Percentiles rank a stretch among this genome's conserved stretches.
These are phyloP conservation scores for Neoitamus cyanurus DNA, from an alignment of 2,888 invertebrate genomes.

Conservation along the genomic window DNA sequence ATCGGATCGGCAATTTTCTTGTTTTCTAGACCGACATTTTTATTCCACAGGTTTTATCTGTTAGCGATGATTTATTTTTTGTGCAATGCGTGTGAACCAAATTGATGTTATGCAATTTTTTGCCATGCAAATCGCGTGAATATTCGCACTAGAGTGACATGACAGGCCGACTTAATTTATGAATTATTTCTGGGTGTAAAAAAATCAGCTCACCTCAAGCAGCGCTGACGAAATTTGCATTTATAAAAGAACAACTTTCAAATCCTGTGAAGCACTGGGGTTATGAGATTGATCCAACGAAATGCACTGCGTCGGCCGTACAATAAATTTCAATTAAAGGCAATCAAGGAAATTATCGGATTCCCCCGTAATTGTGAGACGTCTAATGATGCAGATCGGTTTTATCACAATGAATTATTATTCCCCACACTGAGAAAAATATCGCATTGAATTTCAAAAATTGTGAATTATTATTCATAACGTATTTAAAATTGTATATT, in stretches of 20 bases:
- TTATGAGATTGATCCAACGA: neutral
- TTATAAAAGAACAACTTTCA: neutral
- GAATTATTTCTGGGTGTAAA: neutral
- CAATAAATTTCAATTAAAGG: neutral
- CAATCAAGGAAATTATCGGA: too few species aligned
- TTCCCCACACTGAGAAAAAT: too few species aligned
- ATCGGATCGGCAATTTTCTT: constrained; percentile 19
- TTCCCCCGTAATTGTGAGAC: too few species aligned
- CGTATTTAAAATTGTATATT: too few species aligned
- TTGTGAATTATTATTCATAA: too few species aligned
- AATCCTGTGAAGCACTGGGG: neutral
- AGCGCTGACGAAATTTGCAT: neutral
- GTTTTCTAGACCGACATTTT: constrained; percentile 16
- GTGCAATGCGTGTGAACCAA: constrained; percentile 23
- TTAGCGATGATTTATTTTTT: constrained; percentile 23
- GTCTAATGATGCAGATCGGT: too few species aligned
- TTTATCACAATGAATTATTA: too few species aligned
- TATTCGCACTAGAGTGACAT: constrained; percentile 1
- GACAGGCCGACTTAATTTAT: constrained; percentile 7
- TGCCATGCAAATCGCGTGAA: constrained; percentile 33
- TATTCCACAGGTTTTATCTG: neutral
- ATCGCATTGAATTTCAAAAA: too few species aligned
- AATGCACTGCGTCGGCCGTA: neutral
- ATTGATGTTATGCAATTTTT: constrained; percentile 37
- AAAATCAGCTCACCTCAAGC: neutral